Percentiles rank a stretch among this genome's conserved stretches.
Conservation (phyloP, 2,113 vertebrate species). For the Suncus etruscus region DNA sequence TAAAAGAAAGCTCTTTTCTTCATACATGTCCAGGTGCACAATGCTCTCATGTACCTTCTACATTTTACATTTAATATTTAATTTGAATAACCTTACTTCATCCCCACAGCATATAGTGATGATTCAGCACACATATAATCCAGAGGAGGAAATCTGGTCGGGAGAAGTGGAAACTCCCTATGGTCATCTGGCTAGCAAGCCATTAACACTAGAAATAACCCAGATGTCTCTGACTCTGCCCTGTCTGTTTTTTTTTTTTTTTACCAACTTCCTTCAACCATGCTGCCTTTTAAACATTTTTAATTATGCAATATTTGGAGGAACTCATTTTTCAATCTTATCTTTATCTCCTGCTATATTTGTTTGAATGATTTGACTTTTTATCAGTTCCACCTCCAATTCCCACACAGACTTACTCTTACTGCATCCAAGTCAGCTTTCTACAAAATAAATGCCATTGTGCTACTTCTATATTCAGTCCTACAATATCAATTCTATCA, state of each 20-base stretch:
- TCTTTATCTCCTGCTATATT: neutral
- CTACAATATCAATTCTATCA: neutral
- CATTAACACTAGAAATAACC: rapidly evolving
- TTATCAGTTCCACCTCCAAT: neutral
- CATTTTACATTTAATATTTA: neutral
- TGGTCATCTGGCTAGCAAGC: neutral
- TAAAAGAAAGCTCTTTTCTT: neutral
- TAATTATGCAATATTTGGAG: neutral
- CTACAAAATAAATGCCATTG: neutral
- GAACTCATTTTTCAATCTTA: neutral
- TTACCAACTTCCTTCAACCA: neutral
- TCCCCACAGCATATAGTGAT: neutral
- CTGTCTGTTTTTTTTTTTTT: neutral
- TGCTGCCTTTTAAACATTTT: neutral
- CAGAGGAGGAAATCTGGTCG: neutral
- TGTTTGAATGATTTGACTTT: neutral
- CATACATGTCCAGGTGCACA: neutral
- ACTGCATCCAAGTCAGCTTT: neutral
- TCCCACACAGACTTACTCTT: neutral
- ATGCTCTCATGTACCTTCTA: neutral
- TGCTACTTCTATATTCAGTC: neutral
- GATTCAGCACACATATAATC: neutral
- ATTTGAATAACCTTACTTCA: rapidly evolving
- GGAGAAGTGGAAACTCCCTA: neutral
- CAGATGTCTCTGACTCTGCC: neutral